phyloP scores from a whole-genome alignment of 2,888 invertebrate genomes.

The Machimus rusticus region DNA sequence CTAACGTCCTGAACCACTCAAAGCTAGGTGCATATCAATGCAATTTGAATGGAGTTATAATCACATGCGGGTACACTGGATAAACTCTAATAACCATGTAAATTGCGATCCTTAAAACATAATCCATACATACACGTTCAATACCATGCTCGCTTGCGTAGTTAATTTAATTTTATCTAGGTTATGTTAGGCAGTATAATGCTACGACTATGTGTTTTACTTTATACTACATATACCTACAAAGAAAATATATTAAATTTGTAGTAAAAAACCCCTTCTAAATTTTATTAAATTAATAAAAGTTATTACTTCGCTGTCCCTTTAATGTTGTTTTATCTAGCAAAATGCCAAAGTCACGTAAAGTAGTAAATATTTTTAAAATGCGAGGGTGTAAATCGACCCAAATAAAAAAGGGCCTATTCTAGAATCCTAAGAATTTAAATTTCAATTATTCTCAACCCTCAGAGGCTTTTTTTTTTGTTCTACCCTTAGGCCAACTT shows the following conservation, averaged over 20 bases:
- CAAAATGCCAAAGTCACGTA: neutral
- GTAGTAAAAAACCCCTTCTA: too few relatives aligned
- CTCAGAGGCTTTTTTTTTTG: neutral
- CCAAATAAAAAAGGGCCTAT: neutral
- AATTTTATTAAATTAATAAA: neutral
- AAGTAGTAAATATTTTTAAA: neutral
- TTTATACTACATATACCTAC: neutral
- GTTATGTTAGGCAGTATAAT: neutral
- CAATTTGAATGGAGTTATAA: conserved; percentile 16
- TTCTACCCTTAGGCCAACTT: neutral
- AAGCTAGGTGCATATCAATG: conserved; percentile 28
- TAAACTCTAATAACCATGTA: neutral
- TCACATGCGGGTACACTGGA: neutral
- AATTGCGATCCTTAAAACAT: neutral
- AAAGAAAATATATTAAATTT: neutral
- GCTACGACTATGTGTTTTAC: neutral
- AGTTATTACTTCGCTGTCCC: neutral
- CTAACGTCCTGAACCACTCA: conserved; percentile 4
- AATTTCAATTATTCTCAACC: neutral
- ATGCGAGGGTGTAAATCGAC: neutral
- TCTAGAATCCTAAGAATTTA: neutral
- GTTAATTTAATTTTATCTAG: neutral
- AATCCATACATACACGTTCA: neutral
- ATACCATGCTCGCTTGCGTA: neutral
- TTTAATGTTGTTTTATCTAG: neutral